Evolutionary conservation across 2,113 vertebrate species (phyloP), one percentile per base, ranked within the genome.

Genomic region (Megaptera novaeangliae): DNA sequence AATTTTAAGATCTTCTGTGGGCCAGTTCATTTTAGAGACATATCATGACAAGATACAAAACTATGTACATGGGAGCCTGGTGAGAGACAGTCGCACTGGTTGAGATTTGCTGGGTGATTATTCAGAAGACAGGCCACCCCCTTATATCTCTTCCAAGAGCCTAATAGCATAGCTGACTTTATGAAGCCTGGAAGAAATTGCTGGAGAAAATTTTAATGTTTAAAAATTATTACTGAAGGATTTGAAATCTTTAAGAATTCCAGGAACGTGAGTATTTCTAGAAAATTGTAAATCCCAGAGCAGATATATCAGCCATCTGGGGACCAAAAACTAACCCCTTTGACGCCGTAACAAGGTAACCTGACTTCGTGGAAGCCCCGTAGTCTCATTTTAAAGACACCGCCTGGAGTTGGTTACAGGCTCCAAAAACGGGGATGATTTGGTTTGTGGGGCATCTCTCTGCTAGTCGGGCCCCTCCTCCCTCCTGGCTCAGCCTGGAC

Each of bases 241-340:
- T 68, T 55, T 97, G 21, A 87, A 83, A 86, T 86, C 69, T 81
- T 72, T 61, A 84, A 93, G 44, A 95, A 77, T 91, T 91, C 25
- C 39, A 95, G 31, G 63, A 39, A 88, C 88, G 61, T 61, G 23
- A 83, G 11, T 74, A 44, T 95, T 49, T 88, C 75, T 95, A 57
- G 36, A 75, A 77, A 87, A 41, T 66, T 36, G 27, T 52, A 83
- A 71, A 66, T 59, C 34, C 39, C 7, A 49, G 44, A 49, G 34
- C 46, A 75, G 27, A 27, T 46, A 17, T 23, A 18, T 49, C 55
- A 63, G 66, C 29, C 49, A 55, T 36, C 7, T 94, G 66, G 44
- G 41, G 15, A 68, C 36, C 86, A 36, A 68, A 82, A 74, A 27
- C 44, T n/a, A 55, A 91, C 29, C 41, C 44, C 11, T 93, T 3